phyloP scores from a whole-genome alignment of 2,113 vertebrate species.

The Sinocyclocheilus rhinocerous region DNA sequence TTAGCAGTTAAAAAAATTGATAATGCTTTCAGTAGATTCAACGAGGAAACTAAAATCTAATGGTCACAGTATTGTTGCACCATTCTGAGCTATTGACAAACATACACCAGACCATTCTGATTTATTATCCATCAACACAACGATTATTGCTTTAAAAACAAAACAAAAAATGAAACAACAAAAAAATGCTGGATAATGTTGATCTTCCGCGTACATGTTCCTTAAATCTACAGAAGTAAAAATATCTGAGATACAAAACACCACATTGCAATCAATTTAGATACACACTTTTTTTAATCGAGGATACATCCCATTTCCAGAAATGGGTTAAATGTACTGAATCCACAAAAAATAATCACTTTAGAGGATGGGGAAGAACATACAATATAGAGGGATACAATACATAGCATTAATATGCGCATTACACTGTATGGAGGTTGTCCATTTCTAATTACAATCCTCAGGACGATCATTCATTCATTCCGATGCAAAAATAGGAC shows the following conservation, averaged over 20 bases:
- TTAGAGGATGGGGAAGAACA: slow-evolving; percentile 49
- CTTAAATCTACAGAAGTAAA: slow-evolving; percentile 59
- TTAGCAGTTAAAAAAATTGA: slow-evolving; percentile 60
- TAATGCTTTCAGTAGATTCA: slow-evolving; percentile 57
- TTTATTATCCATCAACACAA: slow-evolving; percentile 51
- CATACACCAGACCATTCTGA: slow-evolving; percentile 46
- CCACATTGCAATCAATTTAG: slow-evolving; percentile 68
- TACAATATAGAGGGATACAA: slow-evolving; percentile 62
- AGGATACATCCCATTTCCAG: slow-evolving; percentile 70
- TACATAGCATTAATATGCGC: slow-evolving; percentile 67
- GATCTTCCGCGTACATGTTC: slow-evolving; percentile 43
- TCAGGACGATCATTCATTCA: slow-evolving; percentile 57
- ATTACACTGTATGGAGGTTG: slow-evolving; percentile 63
- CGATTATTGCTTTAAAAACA: slow-evolving; percentile 65
- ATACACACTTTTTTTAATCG: slow-evolving; percentile 69
- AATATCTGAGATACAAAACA: slow-evolving; percentile 71
- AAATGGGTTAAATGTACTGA: slow-evolving; percentile 67
- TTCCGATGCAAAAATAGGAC: slow-evolving; percentile 54
- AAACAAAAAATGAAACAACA: slow-evolving; percentile 25
- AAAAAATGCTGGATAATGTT: slow-evolving; percentile 66
- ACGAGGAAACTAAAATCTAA: slow-evolving; percentile 51
- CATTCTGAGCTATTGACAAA: slow-evolving; percentile 49
- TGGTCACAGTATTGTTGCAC: slow-evolving; percentile 55
- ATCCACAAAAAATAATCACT: slow-evolving; percentile 61
- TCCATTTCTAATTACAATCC: slow-evolving; percentile 63